Conservation (phyloP, 2,888 invertebrate species). For the Acanthosepion esculentum region DNA sequence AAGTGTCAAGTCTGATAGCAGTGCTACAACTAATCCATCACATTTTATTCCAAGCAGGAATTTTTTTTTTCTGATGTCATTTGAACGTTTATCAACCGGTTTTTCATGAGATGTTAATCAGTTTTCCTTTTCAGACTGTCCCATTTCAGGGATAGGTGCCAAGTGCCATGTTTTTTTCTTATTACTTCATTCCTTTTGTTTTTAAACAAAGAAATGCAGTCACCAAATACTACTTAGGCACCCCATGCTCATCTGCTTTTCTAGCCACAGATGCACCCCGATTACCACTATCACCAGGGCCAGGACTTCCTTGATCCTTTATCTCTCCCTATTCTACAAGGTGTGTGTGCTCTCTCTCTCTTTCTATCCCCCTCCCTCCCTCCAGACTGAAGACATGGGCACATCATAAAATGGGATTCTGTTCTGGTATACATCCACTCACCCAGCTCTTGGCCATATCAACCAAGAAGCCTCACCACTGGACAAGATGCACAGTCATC, state of each 20-base stretch:
- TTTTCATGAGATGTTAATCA: slow-evolving; percentile 23
- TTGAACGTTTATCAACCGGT: neutral
- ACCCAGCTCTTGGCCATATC: neutral
- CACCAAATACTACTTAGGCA: neutral
- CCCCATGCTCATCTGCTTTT: neutral
- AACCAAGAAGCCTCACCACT: neutral
- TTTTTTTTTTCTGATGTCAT: neutral
- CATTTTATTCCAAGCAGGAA: neutral
- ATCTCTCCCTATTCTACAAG: neutral
- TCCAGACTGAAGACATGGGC: neutral
- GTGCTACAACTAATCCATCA: neutral
- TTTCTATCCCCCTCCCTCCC: neutral
- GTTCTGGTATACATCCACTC: neutral
- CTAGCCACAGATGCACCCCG: neutral
- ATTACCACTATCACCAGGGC: neutral
- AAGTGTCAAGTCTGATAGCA: slow-evolving; percentile 21
- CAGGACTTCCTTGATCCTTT: neutral
- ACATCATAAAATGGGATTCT: slow-evolving; percentile 33
- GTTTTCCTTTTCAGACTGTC: neutral
- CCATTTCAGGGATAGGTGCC: slow-evolving; percentile 20
- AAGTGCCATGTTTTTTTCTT: neutral
- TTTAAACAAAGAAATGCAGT: neutral
- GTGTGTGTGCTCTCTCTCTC: neutral
- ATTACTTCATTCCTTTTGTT: neutral
- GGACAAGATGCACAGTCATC: slow-evolving; percentile 12